Evolutionary conservation across 2,113 vertebrate species (phyloP), one percentile per base, ranked within the genome.

Genomic region (Takifugu bimaculatus): DNA sequence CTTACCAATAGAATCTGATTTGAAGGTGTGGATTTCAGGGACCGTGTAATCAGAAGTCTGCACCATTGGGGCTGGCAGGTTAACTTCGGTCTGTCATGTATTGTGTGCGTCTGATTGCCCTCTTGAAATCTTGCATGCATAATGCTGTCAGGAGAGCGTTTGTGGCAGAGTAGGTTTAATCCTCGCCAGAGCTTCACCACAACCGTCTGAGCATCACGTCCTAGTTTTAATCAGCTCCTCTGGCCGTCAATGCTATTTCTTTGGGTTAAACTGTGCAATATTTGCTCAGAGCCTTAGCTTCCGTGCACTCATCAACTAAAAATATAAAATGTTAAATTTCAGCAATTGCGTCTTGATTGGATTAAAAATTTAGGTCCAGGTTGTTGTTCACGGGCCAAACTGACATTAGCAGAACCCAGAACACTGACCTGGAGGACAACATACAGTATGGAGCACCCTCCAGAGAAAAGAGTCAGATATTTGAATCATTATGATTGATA

Each of bases 51-150:
- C 35, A 39, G 35, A 10, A 39, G 2, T 63, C 27, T 79, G 45
- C 52, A 12, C 78, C 65, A 64, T 0, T 10, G 15, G 39, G 29
- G 13, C 50, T 2, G 6, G n/a, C 12, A 48, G 54, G 71, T 60
- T 72, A 0, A 63, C 77, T 73, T 80, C 58, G 62, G 13, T 70
- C 39, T 43, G 42, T 29, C 61, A 68, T 83, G 27, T 62, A 43
- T 68, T 61, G n/a, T n/a, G 55, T 49, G 45, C 78, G 69, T 60
- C 54, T 82, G 73, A 83, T 79, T 77, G 75, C 65, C 42, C 63
- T 44, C 51, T 15, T 12, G 3, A 75, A 74, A 49, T 55, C 59
- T 70, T 66, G 51, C 74, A 60, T 54, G 67, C 32, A 25, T 47
- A 60, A 66, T 77, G 68, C 42, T 70, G 60, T 79, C 63, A 49